Conservation (phyloP, 2,113 vertebrate genomes). For the Callaeas wilsoni region DNA sequence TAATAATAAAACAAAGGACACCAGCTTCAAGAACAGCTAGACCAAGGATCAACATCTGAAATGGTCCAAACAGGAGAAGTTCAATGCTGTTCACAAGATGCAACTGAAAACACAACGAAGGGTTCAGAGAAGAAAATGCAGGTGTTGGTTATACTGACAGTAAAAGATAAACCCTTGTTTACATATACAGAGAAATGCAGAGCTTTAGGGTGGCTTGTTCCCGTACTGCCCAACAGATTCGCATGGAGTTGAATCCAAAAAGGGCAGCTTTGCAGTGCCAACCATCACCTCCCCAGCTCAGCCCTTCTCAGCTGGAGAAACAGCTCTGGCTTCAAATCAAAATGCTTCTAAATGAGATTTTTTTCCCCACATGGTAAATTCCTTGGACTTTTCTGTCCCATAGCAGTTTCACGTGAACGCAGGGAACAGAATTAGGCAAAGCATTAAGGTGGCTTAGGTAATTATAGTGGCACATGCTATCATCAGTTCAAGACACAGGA, state of each 20-base stretch:
- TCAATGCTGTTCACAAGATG: background rate
- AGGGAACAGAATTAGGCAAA: conserved; percentile 47
- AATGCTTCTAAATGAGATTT: background rate
- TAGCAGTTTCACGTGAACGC: conserved; percentile 64
- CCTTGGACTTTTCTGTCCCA: conserved; percentile 41
- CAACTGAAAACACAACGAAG: background rate
- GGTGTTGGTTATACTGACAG: background rate
- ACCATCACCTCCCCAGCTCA: background rate
- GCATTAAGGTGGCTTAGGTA: conserved; percentile 64
- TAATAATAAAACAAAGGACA: background rate
- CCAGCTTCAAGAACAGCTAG: background rate
- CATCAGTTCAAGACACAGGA: conserved; percentile 55
- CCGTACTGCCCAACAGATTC: background rate
- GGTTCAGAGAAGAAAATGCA: background rate
- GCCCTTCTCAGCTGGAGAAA: background rate
- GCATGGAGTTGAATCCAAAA: background rate
- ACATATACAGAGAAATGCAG: background rate
- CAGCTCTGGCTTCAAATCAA: background rate
- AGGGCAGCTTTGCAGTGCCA: background rate
- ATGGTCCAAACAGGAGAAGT: background rate
- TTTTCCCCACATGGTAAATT: conserved; percentile 23
- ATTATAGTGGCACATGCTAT: conserved; percentile 64
- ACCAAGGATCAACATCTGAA: background rate
- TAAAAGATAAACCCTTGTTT: background rate
- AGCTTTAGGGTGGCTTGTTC: background rate